These are phyloP conservation scores for Zygothrica quintamaculata DNA, from an alignment of 2,888 invertebrate genomes.

Conservation along the genomic window DNA sequence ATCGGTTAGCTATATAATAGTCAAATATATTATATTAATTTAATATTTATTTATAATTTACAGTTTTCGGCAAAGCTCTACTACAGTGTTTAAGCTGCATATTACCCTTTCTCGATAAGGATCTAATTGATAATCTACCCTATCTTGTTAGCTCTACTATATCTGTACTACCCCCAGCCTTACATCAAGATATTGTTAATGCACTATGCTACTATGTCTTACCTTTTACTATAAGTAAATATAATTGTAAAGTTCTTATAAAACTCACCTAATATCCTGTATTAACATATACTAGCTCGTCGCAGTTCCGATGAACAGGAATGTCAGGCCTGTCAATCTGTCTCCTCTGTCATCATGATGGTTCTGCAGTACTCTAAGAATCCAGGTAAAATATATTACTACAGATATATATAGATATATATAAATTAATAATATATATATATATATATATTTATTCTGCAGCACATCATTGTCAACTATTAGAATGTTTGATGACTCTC, in stretches of 20 bases:
- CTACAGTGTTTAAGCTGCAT: conserved; percentile 97
- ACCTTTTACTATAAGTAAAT: conserved; percentile 95
- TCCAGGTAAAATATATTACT: conserved; percentile 87
- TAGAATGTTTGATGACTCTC: conserved; percentile 97
- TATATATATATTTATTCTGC: conserved; percentile 33
- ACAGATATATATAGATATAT: conserved; percentile 1
- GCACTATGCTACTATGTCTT: conserved; percentile 97
- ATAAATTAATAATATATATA: background rate
- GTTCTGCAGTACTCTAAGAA: conserved; percentile 98
- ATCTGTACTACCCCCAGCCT: conserved; percentile 93
- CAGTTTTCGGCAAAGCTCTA: conserved; percentile 96
- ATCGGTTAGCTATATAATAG: conserved; percentile 86
- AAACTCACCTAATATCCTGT: background rate
- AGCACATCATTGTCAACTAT: conserved; percentile 98
- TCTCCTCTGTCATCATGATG: conserved; percentile 98
- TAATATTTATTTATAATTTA: conserved; percentile 63
- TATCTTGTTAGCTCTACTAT: conserved; percentile 97
- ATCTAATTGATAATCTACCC: conserved; percentile 97
- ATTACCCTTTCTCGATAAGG: conserved; percentile 97
- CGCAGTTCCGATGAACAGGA: conserved; percentile 90
- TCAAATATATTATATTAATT: conserved; percentile 14
- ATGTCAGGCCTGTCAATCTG: conserved; percentile 92
- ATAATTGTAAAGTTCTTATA: conserved; percentile 65
- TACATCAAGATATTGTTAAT: conserved; percentile 98
- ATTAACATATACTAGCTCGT: conserved; percentile 86